Evolutionary conservation across 1,140 invertebrate genomes (phyloP).

Genomic region (Hylaeus anthracinus): DNA sequence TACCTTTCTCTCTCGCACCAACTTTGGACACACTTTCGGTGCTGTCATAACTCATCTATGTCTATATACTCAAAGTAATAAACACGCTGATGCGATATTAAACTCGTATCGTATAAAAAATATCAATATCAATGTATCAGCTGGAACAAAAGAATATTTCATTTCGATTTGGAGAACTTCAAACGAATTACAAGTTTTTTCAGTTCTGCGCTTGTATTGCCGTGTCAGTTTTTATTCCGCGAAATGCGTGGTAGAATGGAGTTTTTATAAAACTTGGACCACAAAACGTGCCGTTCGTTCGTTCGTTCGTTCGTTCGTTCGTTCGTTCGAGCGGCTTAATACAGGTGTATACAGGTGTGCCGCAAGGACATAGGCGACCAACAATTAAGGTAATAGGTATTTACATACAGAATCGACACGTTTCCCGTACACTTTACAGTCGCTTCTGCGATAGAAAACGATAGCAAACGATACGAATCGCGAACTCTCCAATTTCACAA

Average conservation of each 20-base stretch:
- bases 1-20: no score
- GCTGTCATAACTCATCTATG: no score
- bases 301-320: neutral
- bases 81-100: no score
- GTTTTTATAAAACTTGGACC: constrained; percentile 3
- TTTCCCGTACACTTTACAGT: neutral
- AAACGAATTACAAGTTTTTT: neutral
- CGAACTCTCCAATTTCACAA: neutral
- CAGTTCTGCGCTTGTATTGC: neutral
- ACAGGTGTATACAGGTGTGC: constrained; percentile 45
- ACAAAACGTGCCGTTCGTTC: constrained; percentile 11
- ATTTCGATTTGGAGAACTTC: no score
- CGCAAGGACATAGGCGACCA: constrained; percentile 38
- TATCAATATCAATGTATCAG: no score
- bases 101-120: no score
- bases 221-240: neutral
- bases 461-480: neutral
- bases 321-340: constrained; percentile 5
- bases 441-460: neutral
- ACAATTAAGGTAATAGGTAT: constrained; percentile 41
- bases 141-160: no score
- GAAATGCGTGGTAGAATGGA: constrained; percentile 1
- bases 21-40: no score
- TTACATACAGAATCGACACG: constrained; percentile 24
- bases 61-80: no score